Conservation (phyloP, 2,113 vertebrate species). For the Diphyllodes magnificus region DNA sequence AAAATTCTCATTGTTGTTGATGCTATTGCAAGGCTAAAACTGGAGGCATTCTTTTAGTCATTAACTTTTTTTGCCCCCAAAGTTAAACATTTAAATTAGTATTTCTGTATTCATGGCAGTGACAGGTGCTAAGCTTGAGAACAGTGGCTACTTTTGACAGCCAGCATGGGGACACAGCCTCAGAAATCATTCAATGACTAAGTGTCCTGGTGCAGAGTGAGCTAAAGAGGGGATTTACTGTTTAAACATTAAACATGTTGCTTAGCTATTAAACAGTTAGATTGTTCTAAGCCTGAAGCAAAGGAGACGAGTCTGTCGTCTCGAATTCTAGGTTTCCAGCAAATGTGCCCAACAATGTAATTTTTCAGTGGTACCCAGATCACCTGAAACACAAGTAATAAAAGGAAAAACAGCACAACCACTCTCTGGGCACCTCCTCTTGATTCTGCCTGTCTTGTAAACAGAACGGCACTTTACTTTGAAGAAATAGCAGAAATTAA, state of each 20-base stretch:
- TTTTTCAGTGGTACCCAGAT: neutral
- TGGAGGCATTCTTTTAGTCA: neutral
- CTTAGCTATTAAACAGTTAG: constrained; percentile 55
- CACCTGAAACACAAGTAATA: neutral
- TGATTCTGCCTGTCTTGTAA: neutral
- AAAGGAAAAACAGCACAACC: neutral
- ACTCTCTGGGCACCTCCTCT: neutral
- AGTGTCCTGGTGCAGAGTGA: neutral
- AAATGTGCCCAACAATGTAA: neutral
- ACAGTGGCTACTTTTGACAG: constrained; percentile 45
- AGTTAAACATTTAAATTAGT: constrained; percentile 52
- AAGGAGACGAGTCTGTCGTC: neutral
- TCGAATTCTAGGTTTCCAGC: neutral
- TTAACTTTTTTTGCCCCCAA: neutral
- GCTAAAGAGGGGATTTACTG: constrained; percentile 49
- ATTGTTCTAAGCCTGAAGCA: neutral
- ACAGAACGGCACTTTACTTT: neutral
- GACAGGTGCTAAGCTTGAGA: neutral
- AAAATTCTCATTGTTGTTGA: neutral
- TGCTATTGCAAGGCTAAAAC: neutral
- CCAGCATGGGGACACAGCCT: neutral
- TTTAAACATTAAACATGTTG: constrained; percentile 58
- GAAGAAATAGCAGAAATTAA: neutral
- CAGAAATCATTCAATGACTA: constrained; percentile 23
- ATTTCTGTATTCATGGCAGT: constrained; percentile 38